Evolutionary conservation across 2,888 invertebrate genomes (phyloP).

Genomic region (Clepsis dumicolana): DNA sequence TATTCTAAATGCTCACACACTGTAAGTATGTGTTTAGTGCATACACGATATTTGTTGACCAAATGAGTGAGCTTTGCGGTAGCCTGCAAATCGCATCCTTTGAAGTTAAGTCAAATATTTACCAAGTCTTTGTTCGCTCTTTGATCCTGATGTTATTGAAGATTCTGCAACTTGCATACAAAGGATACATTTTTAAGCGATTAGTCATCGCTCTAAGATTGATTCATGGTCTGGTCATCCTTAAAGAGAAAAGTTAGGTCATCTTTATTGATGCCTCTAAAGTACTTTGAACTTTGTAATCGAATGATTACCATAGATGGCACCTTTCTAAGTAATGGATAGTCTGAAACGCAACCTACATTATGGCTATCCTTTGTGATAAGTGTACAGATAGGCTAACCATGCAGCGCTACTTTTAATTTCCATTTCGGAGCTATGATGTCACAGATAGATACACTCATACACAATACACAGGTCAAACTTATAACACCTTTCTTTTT

Average conservation of each 20-base stretch:
- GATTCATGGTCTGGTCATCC: slow-evolving; percentile 3
- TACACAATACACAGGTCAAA: too few species aligned
- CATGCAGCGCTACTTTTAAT: too few species aligned
- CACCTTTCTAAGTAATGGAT: too few species aligned
- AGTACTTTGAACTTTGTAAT: not conserved
- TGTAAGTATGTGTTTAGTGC: too few species aligned
- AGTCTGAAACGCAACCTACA: too few species aligned
- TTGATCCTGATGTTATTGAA: not conserved
- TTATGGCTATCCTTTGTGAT: too few species aligned
- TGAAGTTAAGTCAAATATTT: slow-evolving; percentile 12
- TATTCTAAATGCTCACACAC: too few species aligned
- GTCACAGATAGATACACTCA: too few species aligned
- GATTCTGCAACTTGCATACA: not conserved
- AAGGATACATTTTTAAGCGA: not conserved
- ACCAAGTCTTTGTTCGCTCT: slow-evolving; percentile 6
- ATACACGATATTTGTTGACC: not conserved
- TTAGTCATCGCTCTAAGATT: slow-evolving; percentile 16
- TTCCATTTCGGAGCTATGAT: too few species aligned
- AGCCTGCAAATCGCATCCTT: not conserved
- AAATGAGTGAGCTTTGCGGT: not conserved
- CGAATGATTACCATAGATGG: not conserved
- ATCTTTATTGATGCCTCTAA: not conserved
- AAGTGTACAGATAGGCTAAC: too few species aligned
- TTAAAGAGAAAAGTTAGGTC: slow-evolving; percentile 24
- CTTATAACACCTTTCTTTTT: too few species aligned